phyloP scores from a whole-genome alignment of 2,888 invertebrate species.

The Erebia epiphron region DNA sequence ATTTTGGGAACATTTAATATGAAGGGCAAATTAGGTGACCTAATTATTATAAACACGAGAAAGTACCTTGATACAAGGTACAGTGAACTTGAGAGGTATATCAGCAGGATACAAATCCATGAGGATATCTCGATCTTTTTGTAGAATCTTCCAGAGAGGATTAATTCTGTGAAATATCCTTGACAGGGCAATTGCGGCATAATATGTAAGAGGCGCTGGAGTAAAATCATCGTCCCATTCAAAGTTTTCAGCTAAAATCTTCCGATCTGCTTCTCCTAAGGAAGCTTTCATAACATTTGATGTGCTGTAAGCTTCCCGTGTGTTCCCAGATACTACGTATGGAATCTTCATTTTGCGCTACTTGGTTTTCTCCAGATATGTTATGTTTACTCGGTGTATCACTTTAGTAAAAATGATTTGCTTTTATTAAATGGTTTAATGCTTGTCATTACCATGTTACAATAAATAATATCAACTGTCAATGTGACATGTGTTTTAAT shows the following conservation, averaged over 20 bases:
- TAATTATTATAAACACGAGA: not conserved
- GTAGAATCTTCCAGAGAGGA: constrained; percentile 80
- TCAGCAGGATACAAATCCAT: constrained; percentile 84
- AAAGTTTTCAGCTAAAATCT: constrained; percentile 69
- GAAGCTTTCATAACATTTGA: constrained; percentile 56
- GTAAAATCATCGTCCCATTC: constrained; percentile 71
- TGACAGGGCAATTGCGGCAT: constrained; percentile 61
- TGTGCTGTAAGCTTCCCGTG: constrained; percentile 62
- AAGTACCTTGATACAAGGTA: constrained; percentile 79
- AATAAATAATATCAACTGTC: not conserved
- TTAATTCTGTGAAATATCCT: constrained; percentile 74
- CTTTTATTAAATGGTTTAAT: not conserved
- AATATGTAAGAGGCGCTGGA: constrained; percentile 69
- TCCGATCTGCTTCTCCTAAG: constrained; percentile 56
- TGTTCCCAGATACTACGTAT: constrained; percentile 63
- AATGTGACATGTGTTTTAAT: not conserved
- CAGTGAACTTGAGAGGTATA: constrained; percentile 81
- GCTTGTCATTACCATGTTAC: too few species aligned
- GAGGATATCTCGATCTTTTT: constrained; percentile 81
- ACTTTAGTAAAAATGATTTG: not conserved
- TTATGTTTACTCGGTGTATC: not conserved
- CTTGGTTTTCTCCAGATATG: not conserved
- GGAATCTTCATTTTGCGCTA: constrained; percentile 68
- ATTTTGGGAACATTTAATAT: not conserved
- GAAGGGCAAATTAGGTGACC: not conserved